Base-by-base conservation (phyloP, 2,888 invertebrate species). In the Bibio marci region DNA sequence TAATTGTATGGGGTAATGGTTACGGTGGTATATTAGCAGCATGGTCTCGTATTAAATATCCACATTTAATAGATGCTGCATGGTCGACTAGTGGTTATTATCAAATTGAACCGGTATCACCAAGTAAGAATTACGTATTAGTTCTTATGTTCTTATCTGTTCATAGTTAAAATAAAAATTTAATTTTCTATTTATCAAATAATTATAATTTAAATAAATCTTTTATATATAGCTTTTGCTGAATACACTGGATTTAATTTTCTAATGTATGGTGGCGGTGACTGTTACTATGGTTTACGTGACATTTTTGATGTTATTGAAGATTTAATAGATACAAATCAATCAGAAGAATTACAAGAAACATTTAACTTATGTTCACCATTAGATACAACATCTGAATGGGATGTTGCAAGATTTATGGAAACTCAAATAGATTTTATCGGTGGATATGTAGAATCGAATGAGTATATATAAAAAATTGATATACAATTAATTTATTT, bases 1-100 rank as follows among this genome's bases (percentile, higher is more conserved):
- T 42, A 4, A 36, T 42, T 33, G n/a, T 42, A 11, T 42, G 39
- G 39, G 42, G 42, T 18, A 14, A 28, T 19, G 35, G 38, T n/a
- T 35, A 33, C 27, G 39, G 42, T 13, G 42, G 36, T 11, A 17
- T 33, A 14, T 11, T 39, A 1, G 39, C 42, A 6, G 27, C 31
- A n/a, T 36, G 38, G 39, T 32, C 42, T 3, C 11, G 42, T 11
- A 22, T 36, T 14, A 42, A 42, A 30, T 42, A 39, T 37, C 42
- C 42, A 10, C 31, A 42, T 28, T 11, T 37, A 12, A 22, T 42
- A 11, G 39, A 39, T 33, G 39, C 37, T 10, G 42, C 32, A 19
- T 42, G 39, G 39, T 39, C 35, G 14, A 37, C 39, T 2, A 39
- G 39, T 25, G 35, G 35, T 2, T 13, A 19, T 13, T 35, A 22